phyloP scores from a whole-genome alignment of 30 jellyfish, hydroid and myxozoan species.

The Catostylus mosaicus region DNA sequence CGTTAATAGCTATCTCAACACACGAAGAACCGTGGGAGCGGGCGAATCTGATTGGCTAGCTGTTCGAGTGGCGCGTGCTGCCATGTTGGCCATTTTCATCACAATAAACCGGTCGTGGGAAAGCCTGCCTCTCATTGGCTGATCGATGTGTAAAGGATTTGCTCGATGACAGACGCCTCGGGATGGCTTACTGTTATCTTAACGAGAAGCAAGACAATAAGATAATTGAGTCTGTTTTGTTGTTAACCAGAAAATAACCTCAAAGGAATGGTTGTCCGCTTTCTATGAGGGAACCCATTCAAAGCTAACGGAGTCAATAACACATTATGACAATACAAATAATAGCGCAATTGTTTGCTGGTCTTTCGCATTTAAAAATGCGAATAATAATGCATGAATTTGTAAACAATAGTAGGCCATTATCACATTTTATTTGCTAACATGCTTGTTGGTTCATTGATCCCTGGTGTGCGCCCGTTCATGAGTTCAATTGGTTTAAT shows the following conservation, averaged over 20 bases:
- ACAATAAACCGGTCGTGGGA: constrained; percentile 83
- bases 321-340: neutral
- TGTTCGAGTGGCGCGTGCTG: constrained; percentile 87
- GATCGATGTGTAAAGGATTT: constrained; percentile 62
- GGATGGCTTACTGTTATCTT: constrained; percentile 73
- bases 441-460: constrained; percentile 15
- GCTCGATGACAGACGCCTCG: constrained; percentile 76
- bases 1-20: constrained; percentile 68
- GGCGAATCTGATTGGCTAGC: constrained; percentile 73
- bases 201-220: constrained; percentile 48
- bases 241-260: constrained; percentile 30
- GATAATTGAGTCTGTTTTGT: constrained; percentile 44
- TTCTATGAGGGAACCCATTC: neutral
- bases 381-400: neutral
- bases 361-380: neutral
- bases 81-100: constrained; percentile 63
- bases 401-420: constrained; percentile 4
- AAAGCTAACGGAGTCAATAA: constrained; percentile 12
- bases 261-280: constrained; percentile 17
- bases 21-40: constrained; percentile 91
- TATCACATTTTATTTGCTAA: neutral
- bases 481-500: too few relatives aligned
- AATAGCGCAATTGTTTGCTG: neutral
- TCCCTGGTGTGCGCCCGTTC: constrained; percentile 7
- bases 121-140: constrained; percentile 79